These are phyloP conservation scores for Bombyx huttoni DNA, from an alignment of 2,888 invertebrate species.

Conservation along the genomic window DNA sequence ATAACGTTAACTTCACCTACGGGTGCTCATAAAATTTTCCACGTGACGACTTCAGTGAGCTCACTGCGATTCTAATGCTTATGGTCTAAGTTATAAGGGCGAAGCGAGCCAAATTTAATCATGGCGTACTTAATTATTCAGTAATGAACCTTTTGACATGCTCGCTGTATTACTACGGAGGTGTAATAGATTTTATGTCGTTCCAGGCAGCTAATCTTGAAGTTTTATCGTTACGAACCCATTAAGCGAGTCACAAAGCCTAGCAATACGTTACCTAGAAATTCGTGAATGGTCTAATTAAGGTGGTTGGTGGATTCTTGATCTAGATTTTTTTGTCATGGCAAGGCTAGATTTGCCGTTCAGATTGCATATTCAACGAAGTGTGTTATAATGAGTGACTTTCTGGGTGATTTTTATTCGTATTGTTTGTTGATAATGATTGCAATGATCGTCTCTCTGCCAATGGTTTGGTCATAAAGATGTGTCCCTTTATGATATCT, in stretches of 20 bases:
- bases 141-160: constrained; percentile 3
- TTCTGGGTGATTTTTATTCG: no score
- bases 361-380: not conserved
- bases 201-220: constrained; percentile 2
- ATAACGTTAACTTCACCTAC: not conserved
- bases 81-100: not conserved
- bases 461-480: no score
- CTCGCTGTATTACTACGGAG: not conserved
- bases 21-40: constrained; percentile 3
- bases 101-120: not conserved
- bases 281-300: constrained; percentile 3
- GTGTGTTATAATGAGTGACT: no score
- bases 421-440: no score
- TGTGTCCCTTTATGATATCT: no score
- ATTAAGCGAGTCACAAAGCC: constrained; percentile 2
- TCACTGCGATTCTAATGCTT: not conserved
- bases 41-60: not conserved
- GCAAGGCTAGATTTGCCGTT: not conserved
- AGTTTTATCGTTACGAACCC: constrained; percentile 1
- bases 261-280: constrained; percentile 2
- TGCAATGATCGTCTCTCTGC: no score
- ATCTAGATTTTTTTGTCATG: constrained; percentile 1
- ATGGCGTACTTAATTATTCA: constrained; percentile 2
- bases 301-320: not conserved
- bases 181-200: constrained; percentile 2